phyloP scores from a whole-genome alignment of 2,113 vertebrate species.

The Oncorhynchus mykiss region DNA sequence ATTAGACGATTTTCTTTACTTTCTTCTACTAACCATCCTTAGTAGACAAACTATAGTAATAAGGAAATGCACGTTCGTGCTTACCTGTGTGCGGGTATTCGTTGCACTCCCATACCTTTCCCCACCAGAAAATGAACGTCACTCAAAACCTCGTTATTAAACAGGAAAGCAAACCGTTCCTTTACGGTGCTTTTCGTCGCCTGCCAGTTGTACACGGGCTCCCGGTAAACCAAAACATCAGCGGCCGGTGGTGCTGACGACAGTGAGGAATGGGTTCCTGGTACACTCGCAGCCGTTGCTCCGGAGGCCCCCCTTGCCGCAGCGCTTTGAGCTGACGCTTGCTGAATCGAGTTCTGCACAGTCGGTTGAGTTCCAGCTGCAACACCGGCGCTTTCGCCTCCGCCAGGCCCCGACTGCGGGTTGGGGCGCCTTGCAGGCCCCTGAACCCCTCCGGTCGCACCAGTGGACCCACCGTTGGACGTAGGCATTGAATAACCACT shows the following conservation, averaged over 20 bases:
- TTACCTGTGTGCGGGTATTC: slow-evolving; percentile 94
- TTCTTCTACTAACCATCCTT: too few species aligned
- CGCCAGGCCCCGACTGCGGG: slow-evolving; percentile 75
- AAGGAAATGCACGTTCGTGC: background rate
- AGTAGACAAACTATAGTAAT: too few species aligned
- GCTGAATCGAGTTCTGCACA: slow-evolving; percentile 70
- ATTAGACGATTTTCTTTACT: background rate
- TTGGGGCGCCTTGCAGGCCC: slow-evolving; percentile 67
- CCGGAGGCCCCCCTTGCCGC: slow-evolving; percentile 42
- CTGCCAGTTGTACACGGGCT: slow-evolving; percentile 94
- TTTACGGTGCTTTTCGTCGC: slow-evolving; percentile 93
- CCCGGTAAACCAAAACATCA: slow-evolving; percentile 78
- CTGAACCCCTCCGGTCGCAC: slow-evolving; percentile 57
- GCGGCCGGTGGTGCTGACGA: slow-evolving; percentile 70
- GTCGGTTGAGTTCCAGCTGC: slow-evolving; percentile 66
- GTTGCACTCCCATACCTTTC: slow-evolving; percentile 89
- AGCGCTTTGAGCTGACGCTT: slow-evolving; percentile 58
- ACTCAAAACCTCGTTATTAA: slow-evolving; percentile 96
- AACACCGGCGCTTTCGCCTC: slow-evolving; percentile 68
- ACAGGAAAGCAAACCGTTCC: slow-evolving; percentile 90
- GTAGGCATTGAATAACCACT: slow-evolving; percentile 73
- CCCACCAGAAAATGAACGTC: slow-evolving; percentile 96
- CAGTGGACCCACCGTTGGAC: slow-evolving; percentile 67
- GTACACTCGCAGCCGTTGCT: slow-evolving; percentile 48
- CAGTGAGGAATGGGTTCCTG: slow-evolving; percentile 57